Base-by-base conservation (phyloP, 1,140 invertebrate genomes). In the Homarus americanus region DNA sequence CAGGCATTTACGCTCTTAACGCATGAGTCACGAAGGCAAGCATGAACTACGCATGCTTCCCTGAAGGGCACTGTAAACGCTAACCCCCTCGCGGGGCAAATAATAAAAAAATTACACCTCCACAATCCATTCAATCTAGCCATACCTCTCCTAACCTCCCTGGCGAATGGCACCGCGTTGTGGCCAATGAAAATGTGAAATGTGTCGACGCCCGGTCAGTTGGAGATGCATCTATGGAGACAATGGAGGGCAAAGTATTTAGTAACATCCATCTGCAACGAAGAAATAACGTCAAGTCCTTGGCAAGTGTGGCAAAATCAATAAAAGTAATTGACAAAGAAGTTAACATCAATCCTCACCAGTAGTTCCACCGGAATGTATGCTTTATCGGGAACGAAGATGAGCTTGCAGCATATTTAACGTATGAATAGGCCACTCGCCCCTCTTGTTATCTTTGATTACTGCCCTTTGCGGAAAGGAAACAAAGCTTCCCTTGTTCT, bases 251-350 rank as follows among this genome's bases (percentile, higher is more conserved):
- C 69, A 85, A 85, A 85, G 12, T 72, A 69, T 85, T 85, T 63
- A 69, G 82, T 0, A 0, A 73, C 36, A 85, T 85, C 72, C 82
- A 72, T 17, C 28, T 85, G 63, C 7, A 85, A 2, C 63, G 82
- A 85, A 85, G 82, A 85, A 85, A 72, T 63, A 69, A 84, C 82
- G 41, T 85, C 66, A 85, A 3, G 28, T 85, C 53, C 69, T 85
- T 69, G 82, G 10, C 2, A 82, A 53, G 36, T 85, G 15, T 73
- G 72, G 36, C 53, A 34, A 82, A 82, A 82, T 58, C 40, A 82
- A 82, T 82, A 72, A 72, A 41, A 63, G 72, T 85, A 72, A 69
- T 41, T 72, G 82, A 85, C 72, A 85, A 34, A 85, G 58, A 72
- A 3, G 38, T 73, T 34, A 58, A 36, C n/a, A 85, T 85, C 82